Base-by-base conservation (phyloP, 2,797 vertebrate genomes). In the Girardinus metallicus region DNA sequence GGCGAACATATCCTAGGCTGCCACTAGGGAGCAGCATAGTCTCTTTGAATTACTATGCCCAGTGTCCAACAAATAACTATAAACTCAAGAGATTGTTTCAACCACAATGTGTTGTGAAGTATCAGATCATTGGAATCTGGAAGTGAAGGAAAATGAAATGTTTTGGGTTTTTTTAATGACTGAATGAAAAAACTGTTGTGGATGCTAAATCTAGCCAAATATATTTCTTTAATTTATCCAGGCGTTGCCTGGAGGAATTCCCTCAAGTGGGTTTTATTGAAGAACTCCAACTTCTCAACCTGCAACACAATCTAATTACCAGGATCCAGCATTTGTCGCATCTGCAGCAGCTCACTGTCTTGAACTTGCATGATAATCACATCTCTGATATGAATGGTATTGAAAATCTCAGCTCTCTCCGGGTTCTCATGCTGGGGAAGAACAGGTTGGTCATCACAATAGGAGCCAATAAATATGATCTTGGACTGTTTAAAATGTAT, bases 351-450 rank as follows among this genome's bases (percentile, higher is more conserved):
- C 96, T 99, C 49, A 94, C 97, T 89, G 96, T 98, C 91, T 94
- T 99, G 79, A 97, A 99, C 93, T 94, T 99, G 76, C 96, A 97
- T 76, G 97, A 98, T 93, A 99, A 99, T 88, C 95, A 95, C 72
- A 95, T 99, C 87, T 95, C 94, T 80, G 97, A 99, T 87, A 98
- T 99, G 94, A 96, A 94, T 26, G 97, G 97, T 9, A 94, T 99
- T 79, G 97, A 97, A 49, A 91, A 95, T 60, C 93, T 99, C 26
- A 92, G 84, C 86, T 97, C 95, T 2, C 96, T 99, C 1, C 96
- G 96, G 75, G 97, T 98, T 62, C 97, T 99, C 66, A 92, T 97
- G 80, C 88, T 99, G 85, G 98, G 97, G 73, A 99, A 97, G 80
- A 99, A 99, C 96, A 97, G 97, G 98, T 99, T 18, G 60, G 89